Evolutionary conservation across 2,888 invertebrate species (phyloP), one percentile per base, ranked within the genome.

Genomic region (Amblyjoppa proteus): DNA sequence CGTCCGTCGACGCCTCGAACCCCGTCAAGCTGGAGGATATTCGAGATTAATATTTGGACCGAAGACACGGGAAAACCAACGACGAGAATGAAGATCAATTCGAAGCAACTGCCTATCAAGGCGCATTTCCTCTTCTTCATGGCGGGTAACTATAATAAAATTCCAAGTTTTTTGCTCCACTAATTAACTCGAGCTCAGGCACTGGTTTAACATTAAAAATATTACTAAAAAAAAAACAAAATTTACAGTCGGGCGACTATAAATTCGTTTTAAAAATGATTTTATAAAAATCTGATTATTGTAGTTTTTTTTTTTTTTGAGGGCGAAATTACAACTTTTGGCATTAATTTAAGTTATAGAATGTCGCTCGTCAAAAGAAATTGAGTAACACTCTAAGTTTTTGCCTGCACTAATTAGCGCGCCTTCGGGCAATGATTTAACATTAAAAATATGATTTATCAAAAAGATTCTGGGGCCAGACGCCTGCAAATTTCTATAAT

Each of bases 121-220:
- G 96, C 96, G 0, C 98, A 98, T 92, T 98, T 96, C 92, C 98
- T 98, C 94, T 97, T 97, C 92, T 97, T 98, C 90, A 97, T 98
- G 95, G 97, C 97, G 88, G 97, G 98, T 97, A 94, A 96, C 96
- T 80, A 75, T 49, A 64, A 79, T 68, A 58, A 11, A 75, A 71
- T 64, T 64, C 28, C 9, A 77, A 16, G 74, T 70, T 73, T 69
- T 45, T 78, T 49, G 66, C 20, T 64, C 13, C 45, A 13, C 13
- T 45, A 45, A 45, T 9, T 9, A 41, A 7, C 0, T 7, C 2
- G 9, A 9, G 9, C 41, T 41, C 41, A 9, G 41, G 9, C 53
- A 4, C 20, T 53, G n/a, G n/a, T 51, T 51, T 41, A 41, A 45
- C 45, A 45, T 13, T 2, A 45, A 45, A 45, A 45, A 13, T 45